Evolutionary conservation across 2,113 vertebrate genomes (phyloP).

Genomic region (Dicrurus megarhynchus): DNA sequence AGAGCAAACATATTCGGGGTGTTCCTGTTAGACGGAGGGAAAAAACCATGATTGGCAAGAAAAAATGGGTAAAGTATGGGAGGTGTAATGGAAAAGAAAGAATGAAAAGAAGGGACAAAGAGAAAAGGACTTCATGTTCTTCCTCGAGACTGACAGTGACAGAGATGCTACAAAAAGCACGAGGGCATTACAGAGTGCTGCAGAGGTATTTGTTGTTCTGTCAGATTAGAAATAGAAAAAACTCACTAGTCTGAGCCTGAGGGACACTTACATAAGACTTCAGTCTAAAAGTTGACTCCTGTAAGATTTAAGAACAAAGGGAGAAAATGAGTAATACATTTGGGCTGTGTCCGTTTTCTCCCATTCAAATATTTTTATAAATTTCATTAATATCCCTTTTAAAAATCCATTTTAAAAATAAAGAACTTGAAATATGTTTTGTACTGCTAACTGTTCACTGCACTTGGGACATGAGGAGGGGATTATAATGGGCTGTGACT

Average conservation of each 20-base stretch:
- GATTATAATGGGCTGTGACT: neutral
- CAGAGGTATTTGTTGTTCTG: neutral
- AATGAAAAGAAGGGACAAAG: neutral
- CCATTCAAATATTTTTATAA: neutral
- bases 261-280: neutral
- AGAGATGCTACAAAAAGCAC: neutral
- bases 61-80: neutral
- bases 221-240: constrained; percentile 2
- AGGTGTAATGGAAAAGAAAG: neutral
- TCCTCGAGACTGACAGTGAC: neutral
- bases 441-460: neutral
- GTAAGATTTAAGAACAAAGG: neutral
- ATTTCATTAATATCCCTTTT: neutral
- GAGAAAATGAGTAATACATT: neutral
- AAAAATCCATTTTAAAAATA: neutral
- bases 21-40: neutral
- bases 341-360: neutral
- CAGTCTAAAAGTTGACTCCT: neutral
- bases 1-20: neutral
- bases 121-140: neutral
- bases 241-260: neutral
- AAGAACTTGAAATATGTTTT: neutral
- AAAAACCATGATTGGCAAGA: rapidly evolving
- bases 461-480: neutral
- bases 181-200: neutral